Base-by-base conservation (phyloP, 2,888 invertebrate species). In the Rhamnusium bicolor region DNA sequence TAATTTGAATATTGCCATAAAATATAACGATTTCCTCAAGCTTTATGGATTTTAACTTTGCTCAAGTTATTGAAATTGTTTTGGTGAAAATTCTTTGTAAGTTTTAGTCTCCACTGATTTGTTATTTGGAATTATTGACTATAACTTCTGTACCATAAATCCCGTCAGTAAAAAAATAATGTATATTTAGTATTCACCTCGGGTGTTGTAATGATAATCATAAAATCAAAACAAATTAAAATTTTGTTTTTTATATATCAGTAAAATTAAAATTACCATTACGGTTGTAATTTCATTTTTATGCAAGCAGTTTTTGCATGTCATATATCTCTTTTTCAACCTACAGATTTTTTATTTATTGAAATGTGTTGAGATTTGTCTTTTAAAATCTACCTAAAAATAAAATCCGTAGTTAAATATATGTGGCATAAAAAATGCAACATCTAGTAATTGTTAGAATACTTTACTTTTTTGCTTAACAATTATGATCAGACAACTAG, bases 31-130 rank as follows among this genome's bases (percentile, higher is more conserved):
- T 19, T 32, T 65, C 14, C 49, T 24, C n/a, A 24, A 16, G 32
- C 16, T 29, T 49, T 60, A 60, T 68, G 58, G 68, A 49, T 74
- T 79, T 75, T 32, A 32, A 58, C 56, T 58, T 24, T 27, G 16
- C 14, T 27, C 29, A 3, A 19, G 32, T 32, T 58, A 32, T 32
- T 4, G 18, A 18, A 29, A 58, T 58, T 58, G 58, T 58, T 58
- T 58, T 14, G 16, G n/a, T n/a, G n/a, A 29, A 58, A 58, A 29
- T 54, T 24, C n/a, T 27, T 10, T 40, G 12, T 54, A 21, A 21
- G 53, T 40, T 40, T 40, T 8, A 40, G n/a, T 40, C 19, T n/a
- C 4, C 21, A n/a, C 24, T 54, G 54, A 54, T 54, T 54, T 54
- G 54, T 21, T 61, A 61, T 61, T 12, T 16, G 61, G n/a, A 61